Evolutionary conservation across 2,113 vertebrate genomes (phyloP).

Genomic region (Chaetura pelagica): DNA sequence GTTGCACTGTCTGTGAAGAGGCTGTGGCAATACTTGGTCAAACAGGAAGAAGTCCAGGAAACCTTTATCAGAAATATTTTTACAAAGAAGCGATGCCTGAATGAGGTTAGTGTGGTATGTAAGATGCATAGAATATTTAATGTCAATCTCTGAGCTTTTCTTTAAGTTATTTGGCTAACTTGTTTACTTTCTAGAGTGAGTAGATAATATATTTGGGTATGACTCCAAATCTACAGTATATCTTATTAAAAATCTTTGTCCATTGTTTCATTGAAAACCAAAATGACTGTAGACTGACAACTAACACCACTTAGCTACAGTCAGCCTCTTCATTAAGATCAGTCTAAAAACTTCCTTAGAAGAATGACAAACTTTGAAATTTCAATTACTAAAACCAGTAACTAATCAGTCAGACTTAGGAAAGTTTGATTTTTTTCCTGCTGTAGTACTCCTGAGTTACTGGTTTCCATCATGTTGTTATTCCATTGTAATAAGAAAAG

Average conservation of each 20-base stretch:
- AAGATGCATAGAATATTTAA: background rate
- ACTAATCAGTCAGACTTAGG: background rate
- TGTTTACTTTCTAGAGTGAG: background rate
- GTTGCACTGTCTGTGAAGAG: slow-evolving; percentile 89
- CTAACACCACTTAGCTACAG: background rate
- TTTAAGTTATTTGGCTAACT: background rate
- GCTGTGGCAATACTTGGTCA: slow-evolving; percentile 95
- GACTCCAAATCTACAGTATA: background rate
- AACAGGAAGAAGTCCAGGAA: slow-evolving; percentile 94
- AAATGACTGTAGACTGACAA: background rate
- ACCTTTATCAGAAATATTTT: slow-evolving; percentile 98
- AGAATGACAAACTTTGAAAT: background rate
- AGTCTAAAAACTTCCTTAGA: background rate
- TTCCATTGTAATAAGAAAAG: background rate
- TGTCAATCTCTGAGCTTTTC: background rate
- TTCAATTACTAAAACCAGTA: background rate
- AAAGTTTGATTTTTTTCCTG: background rate
- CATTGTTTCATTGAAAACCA: background rate
- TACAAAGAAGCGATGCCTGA: slow-evolving; percentile 86
- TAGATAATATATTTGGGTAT: background rate
- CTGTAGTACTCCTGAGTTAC: background rate
- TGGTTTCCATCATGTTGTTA: background rate
- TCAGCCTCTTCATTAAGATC: background rate
- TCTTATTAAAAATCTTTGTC: background rate
- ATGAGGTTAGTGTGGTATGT: slow-evolving; percentile 80